Evolutionary conservation across 1,140 invertebrate genomes (phyloP).

Genomic region (Eulimnadia texana): DNA sequence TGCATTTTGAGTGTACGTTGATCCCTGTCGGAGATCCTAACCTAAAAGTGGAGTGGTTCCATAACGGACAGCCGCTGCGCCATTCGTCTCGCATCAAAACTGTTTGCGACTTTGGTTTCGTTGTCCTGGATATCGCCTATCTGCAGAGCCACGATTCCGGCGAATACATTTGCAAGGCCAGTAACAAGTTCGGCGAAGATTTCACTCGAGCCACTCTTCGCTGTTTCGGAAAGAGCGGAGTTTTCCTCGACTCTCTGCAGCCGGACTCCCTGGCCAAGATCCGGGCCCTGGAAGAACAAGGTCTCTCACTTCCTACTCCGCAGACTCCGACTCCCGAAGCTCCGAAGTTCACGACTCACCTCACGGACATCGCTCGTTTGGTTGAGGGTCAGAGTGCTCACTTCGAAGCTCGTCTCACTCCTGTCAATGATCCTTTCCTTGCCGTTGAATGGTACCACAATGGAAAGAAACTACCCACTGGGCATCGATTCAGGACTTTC

Average conservation of each 20-base stretch:
- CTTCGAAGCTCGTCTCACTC: slow-evolving; percentile 75
- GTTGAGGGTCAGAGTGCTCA: slow-evolving; percentile 87
- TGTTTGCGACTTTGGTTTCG: slow-evolving; percentile 90
- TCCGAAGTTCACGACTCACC: slow-evolving; percentile 79
- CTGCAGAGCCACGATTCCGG: slow-evolving; percentile 86
- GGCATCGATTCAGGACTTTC: slow-evolving; percentile 87
- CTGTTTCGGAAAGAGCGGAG: slow-evolving; percentile 69
- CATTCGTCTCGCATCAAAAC: slow-evolving; percentile 85
- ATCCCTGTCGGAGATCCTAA: slow-evolving; percentile 82
- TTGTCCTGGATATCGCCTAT: slow-evolving; percentile 86
- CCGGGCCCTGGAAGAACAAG: slow-evolving; percentile 56
- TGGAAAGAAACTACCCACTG: slow-evolving; percentile 76
- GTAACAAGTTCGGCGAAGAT: slow-evolving; percentile 81
- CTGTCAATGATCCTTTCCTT: slow-evolving; percentile 79
- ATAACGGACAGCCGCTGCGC: slow-evolving; percentile 70
- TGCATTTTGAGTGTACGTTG: slow-evolving; percentile 83
- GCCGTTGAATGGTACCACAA: slow-evolving; percentile 81
- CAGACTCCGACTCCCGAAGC: slow-evolving; percentile 51
- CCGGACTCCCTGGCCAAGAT: slow-evolving; percentile 84
- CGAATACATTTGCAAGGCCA: slow-evolving; percentile 77
- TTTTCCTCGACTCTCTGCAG: slow-evolving; percentile 84
- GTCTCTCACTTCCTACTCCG: slow-evolving; percentile 44
- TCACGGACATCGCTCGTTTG: slow-evolving; percentile 59
- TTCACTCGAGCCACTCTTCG: slow-evolving; percentile 64
- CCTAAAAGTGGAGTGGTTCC: slow-evolving; percentile 92